phyloP scores from a whole-genome alignment of 1,140 invertebrate genomes.

The Phymorhynchus buccinoides region DNA sequence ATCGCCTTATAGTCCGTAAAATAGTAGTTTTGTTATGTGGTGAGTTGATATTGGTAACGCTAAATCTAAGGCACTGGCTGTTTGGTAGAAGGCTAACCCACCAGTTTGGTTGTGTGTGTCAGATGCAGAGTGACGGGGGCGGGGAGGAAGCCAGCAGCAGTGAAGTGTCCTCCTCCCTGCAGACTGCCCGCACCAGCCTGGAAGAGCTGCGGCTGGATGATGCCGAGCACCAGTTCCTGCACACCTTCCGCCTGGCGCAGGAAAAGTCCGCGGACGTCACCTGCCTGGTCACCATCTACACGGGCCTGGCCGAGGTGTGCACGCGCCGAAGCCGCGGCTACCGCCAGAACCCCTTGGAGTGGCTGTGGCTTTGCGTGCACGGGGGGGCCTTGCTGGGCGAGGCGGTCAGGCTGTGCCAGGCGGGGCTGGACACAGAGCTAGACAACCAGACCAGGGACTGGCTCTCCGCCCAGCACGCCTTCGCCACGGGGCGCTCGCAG shows the following conservation, averaged over 20 bases:
- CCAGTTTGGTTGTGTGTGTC: background rate
- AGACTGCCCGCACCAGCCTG: constrained; percentile 56
- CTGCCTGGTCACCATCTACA: constrained; percentile 56
- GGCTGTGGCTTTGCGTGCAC: constrained; percentile 69
- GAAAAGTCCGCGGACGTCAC: constrained; percentile 60
- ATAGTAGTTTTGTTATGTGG: too few species aligned
- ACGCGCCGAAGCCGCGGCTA: constrained; percentile 62
- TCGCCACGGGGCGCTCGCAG: constrained; percentile 54
- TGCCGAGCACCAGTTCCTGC: constrained; percentile 62
- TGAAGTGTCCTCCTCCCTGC: constrained; percentile 44
- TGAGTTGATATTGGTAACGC: too few species aligned
- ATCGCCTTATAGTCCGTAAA: too few species aligned
- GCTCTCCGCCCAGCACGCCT: constrained; percentile 58
- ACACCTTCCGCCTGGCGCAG: constrained; percentile 57
- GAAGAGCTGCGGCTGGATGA: constrained; percentile 63
- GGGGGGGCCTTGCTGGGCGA: constrained; percentile 64
- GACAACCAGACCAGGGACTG: constrained; percentile 64
- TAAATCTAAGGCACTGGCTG: too few species aligned
- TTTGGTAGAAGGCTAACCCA: background rate
- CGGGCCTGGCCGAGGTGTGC: constrained; percentile 66
- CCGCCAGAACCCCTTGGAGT: constrained; percentile 67
- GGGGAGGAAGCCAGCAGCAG: constrained; percentile 25
- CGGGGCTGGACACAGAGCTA: constrained; percentile 55
- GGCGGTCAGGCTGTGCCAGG: constrained; percentile 60
- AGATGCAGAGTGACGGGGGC: constrained; percentile 38